phyloP scores from a whole-genome alignment of 2,113 vertebrate genomes.

The Colistium nudipinnis region DNA sequence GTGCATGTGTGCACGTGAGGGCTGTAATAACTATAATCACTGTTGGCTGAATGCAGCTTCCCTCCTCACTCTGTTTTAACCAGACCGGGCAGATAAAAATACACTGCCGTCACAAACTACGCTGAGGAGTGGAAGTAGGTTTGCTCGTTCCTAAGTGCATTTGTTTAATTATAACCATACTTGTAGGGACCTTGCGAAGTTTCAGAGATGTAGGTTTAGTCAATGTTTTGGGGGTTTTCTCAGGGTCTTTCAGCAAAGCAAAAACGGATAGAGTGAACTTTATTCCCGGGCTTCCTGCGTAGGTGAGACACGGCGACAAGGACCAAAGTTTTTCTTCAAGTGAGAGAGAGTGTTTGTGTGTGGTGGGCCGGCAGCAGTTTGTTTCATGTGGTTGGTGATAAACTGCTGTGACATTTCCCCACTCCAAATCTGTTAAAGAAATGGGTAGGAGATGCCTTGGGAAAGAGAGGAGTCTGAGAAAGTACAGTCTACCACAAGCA shows the following conservation, averaged over 20 bases:
- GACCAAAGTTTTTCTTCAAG: constrained; percentile 13
- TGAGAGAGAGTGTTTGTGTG: constrained; percentile 23
- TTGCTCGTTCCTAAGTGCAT: constrained; percentile 27
- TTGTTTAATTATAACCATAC: constrained; percentile 18
- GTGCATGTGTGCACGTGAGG: constrained; percentile 17
- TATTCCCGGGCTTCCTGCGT: constrained; percentile 4
- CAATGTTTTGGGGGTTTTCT: constrained; percentile 9
- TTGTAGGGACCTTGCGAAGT: constrained; percentile 5
- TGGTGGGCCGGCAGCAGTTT: constrained; percentile 47
- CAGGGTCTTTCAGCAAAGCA: not conserved
- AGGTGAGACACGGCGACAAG: not conserved
- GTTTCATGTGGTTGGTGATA: constrained; percentile 76
- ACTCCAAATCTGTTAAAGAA: constrained; percentile 68
- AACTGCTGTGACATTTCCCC: constrained; percentile 75
- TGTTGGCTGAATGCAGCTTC: constrained; percentile 69
- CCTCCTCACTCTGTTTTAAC: constrained; percentile 74
- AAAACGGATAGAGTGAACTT: not conserved
- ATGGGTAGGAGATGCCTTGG: constrained; percentile 67
- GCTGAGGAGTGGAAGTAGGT: constrained; percentile 59
- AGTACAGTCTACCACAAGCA: constrained; percentile 15
- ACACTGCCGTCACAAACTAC: constrained; percentile 59
- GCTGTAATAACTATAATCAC: constrained; percentile 82
- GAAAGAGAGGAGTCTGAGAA: constrained; percentile 65
- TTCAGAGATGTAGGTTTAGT: constrained; percentile 3
- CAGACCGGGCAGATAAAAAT: constrained; percentile 74